These are phyloP conservation scores for Parnassius orleans DNA, from an alignment of 2,888 invertebrate species.

Conservation along the genomic window DNA sequence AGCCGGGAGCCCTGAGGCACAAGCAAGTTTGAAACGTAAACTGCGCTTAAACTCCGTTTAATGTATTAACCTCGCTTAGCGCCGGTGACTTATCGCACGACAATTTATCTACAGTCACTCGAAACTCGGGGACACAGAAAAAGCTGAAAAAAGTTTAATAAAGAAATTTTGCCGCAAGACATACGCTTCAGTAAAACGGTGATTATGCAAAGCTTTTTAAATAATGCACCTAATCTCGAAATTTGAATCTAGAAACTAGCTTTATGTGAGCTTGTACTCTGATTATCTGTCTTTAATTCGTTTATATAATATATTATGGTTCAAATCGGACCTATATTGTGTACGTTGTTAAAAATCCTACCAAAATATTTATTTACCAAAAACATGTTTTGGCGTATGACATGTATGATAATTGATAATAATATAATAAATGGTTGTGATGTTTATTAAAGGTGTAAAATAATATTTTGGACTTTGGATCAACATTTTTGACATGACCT, in stretches of 20 bases:
- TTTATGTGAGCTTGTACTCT: not conserved
- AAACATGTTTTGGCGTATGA: no score
- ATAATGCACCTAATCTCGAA: constrained; percentile 17
- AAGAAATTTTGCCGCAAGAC: constrained; percentile 51
- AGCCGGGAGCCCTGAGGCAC: constrained; percentile 31
- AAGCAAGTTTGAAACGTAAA: constrained; percentile 43
- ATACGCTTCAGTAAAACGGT: constrained; percentile 30
- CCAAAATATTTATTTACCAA: no score
- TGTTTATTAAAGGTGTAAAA: no score
- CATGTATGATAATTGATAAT: no score
- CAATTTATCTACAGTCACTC: constrained; percentile 62
- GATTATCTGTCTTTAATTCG: no score
- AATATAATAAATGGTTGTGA: no score
- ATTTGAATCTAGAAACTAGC: constrained; percentile 17
- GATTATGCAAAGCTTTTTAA: constrained; percentile 21
- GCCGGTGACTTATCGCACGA: constrained; percentile 62
- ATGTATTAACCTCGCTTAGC: constrained; percentile 73
- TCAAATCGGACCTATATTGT: no score
- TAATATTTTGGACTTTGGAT: no score
- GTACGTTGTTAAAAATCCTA: no score
- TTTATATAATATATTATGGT: no score
- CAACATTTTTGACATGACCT: no score
- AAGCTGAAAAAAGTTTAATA: constrained; percentile 70
- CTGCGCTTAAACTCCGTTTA: constrained; percentile 66
- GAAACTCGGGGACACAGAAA: constrained; percentile 45